Evolutionary conservation across 2,888 invertebrate genomes (phyloP), one percentile per base, ranked within the genome.

Genomic region (Drosophila lutescens): DNA sequence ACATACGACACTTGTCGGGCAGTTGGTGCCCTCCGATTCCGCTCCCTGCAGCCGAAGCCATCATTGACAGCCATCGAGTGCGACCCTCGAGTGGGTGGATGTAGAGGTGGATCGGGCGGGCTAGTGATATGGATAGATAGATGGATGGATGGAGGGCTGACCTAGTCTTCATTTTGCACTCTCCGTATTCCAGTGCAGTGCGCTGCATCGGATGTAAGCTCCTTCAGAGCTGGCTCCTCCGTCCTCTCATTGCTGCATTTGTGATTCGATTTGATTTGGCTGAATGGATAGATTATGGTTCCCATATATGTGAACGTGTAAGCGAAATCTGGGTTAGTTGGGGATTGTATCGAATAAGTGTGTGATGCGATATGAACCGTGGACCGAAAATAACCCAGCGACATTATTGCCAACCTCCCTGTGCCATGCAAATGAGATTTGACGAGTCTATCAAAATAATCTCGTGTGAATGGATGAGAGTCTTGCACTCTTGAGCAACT

Each of bases 1-100:
- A 86, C 84, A 86, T 74, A 76, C 78, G 76, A 86, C 80, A 86
- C 84, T 83, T 86, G 80, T 80, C 73, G 61, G 71, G 44, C 74
- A 73, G 73, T 66, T 56, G 66, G 74, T 55, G 74, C 50, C 50
- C 41, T 40, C 40, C 58, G 30, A n/a, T 5, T 40, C 43, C 60
- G 36, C 43, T 30, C 17, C 69, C 36, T 34, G 51, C 62, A 77
- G 66, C 74, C 57, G 62, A 46, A 78, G 60, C 51, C 56, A 32
- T 46, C 78, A 86, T 72, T 77, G 86, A 82, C 80, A 79, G 77
- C 23, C 68, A 81, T 67, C 60, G 66, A 66, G 51, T 47, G 76
- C 66, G 75, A 61, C 51, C 43, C 26, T 26, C 20, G 53, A 58
- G 58, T 44, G 70, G 47, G 26, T 15, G 34, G 38, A 30, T 4